These are phyloP conservation scores for Scomberomorus guttatus DNA, from an alignment of 2,797 vertebrate genomes.

Conservation along the genomic window DNA sequence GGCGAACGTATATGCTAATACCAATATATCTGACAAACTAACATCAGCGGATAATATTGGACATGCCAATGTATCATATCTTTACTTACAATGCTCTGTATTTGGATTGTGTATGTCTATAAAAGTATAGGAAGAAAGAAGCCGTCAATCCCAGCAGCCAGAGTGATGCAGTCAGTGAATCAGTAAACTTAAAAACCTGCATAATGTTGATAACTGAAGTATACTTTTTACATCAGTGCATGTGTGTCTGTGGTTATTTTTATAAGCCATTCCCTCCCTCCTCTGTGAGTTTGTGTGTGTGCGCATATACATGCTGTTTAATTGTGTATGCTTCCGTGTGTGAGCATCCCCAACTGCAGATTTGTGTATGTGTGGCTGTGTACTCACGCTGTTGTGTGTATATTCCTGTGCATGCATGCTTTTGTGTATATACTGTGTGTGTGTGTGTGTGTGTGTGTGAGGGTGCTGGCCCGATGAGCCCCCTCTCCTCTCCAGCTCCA, in stretches of 20 bases:
- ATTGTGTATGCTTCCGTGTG: background rate
- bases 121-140: background rate
- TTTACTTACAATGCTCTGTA: background rate
- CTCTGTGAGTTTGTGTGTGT: slow-evolving; percentile 9
- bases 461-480: slow-evolving; percentile 48
- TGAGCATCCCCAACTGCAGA: background rate
- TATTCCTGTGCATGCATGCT: background rate
- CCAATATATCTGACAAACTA: too few species aligned
- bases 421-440: slow-evolving; percentile 3
- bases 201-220: slow-evolving; percentile 5
- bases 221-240: background rate
- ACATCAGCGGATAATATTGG: too few species aligned
- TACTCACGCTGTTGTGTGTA: background rate
- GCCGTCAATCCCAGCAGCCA: slow-evolving; percentile 3
- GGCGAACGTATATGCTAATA: too few species aligned
- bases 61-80: too few species aligned
- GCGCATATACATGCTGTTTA: background rate
- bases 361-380: background rate
- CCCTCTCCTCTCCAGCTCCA: slow-evolving; percentile 54
- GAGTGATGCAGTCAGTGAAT: background rate
- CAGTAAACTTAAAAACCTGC: background rate
- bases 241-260: slow-evolving; percentile 21
- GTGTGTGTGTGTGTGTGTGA: slow-evolving; percentile 2
- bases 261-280: background rate
- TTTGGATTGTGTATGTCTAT: background rate